Base-by-base conservation (phyloP, 2,888 invertebrate genomes). In the Drosophila tanythrix region DNA sequence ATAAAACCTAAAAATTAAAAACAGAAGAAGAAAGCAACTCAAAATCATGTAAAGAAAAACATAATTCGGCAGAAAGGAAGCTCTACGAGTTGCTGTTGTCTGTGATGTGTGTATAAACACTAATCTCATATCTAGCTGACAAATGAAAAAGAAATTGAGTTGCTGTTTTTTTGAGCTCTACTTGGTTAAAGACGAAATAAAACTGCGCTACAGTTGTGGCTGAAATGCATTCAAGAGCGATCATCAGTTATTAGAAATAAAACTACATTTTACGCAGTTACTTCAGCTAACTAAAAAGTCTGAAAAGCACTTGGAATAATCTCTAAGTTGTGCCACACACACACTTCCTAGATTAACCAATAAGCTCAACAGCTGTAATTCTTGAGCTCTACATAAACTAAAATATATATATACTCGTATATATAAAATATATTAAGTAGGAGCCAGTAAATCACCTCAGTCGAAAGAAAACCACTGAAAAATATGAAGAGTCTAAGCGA, bases 41-140 rank as follows among this genome's bases (percentile, higher is more conserved):
- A 68, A 82, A 71, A 70, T 70, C 66, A 43, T 68, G 52, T 48
- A 55, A 38, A 53, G 66, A 75, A 84, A 75, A 82, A 70, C 67
- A 79, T 79, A 79, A 76, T 84, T 77, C 70, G 35, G 21, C 31
- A 60, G 40, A 40, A 75, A 78, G 53, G 29, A 61, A 48, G 36
- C 46, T 25, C 31, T 31, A 38, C 29, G n/a, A 46, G 33, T 38
- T 56, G 31, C 46, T 71, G 52, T 29, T 59, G 36, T 35, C n/a
- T 21, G 29, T 31, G 51, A 33, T 33, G 31, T 59, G 56, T 51
- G 38, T 55, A 52, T 27, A 57, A 72, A 50, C 57, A 69, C 71
- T 88, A 81, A 83, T 81, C 82, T 63, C 84, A 63, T 60, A 64
- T 81, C 74, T 76, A 69, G 59, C 64, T 63, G 50, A 74, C 50